These are phyloP conservation scores for Fregetta grallaria DNA, from an alignment of 2,113 vertebrate genomes.

Conservation along the genomic window DNA sequence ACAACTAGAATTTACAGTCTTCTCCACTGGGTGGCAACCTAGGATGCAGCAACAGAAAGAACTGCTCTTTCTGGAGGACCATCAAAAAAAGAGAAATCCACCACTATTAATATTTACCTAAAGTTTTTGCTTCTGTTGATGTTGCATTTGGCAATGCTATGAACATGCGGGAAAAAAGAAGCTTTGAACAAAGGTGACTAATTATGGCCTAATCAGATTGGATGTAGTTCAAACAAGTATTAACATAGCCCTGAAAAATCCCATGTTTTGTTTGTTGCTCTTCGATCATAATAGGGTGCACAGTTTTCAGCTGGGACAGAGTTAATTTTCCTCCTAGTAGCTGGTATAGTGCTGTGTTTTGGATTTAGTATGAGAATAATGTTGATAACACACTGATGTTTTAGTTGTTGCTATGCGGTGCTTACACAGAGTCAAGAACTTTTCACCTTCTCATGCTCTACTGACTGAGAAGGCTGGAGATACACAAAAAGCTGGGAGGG, in stretches of 20 bases:
- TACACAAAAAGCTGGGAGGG: too few relatives aligned
- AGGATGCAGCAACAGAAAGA: conserved; percentile 34
- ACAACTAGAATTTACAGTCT: neutral
- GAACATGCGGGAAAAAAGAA: neutral
- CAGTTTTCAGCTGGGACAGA: too few relatives aligned
- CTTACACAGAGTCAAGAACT: too few relatives aligned
- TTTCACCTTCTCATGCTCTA: too few relatives aligned
- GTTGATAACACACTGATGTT: too few relatives aligned
- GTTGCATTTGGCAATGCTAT: neutral
- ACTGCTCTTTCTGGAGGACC: neutral
- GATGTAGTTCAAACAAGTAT: neutral
- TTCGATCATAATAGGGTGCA: neutral
- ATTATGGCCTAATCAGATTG: neutral
- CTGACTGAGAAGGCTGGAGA: too few relatives aligned
- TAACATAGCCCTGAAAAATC: neutral
- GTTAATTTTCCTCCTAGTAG: too few relatives aligned
- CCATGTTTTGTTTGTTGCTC: neutral
- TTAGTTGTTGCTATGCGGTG: too few relatives aligned
- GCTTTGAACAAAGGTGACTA: neutral
- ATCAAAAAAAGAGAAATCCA: neutral
- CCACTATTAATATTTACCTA: neutral
- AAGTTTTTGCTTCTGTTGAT: neutral
- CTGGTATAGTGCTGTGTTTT: too few relatives aligned
- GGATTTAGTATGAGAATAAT: too few relatives aligned
- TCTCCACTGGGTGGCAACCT: conserved; percentile 74